These are phyloP conservation scores for Lithophane ornitopus DNA, from an alignment of 2,888 invertebrate species.

Conservation along the genomic window DNA sequence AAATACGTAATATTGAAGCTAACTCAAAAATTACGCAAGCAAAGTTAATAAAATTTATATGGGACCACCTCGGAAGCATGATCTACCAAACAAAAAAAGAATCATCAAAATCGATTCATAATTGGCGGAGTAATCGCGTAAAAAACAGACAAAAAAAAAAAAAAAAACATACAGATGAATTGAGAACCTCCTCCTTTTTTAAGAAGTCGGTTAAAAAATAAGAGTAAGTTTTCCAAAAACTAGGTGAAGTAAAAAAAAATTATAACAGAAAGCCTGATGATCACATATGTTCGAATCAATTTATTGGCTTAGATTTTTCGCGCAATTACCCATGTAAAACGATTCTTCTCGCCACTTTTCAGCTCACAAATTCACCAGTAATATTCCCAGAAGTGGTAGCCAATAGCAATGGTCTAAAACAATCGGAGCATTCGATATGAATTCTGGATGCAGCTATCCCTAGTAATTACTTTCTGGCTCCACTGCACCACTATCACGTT, in stretches of 20 bases:
- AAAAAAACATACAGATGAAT: no score
- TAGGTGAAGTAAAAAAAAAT: background rate
- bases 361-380: constrained; percentile 20
- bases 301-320: background rate
- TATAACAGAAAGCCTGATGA: background rate
- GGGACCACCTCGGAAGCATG: no score
- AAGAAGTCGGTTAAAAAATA: no score
- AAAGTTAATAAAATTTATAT: no score
- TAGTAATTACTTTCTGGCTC: constrained; percentile 61
- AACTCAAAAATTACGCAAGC: no score
- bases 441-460: constrained; percentile 55
- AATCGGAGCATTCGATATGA: constrained; percentile 60
- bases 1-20: no score
- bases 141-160: no score
- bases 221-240: background rate
- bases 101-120: no score
- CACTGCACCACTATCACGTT: constrained; percentile 28
- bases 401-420: constrained; percentile 56
- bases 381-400: constrained; percentile 20
- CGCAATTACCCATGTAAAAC: background rate
- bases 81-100: no score
- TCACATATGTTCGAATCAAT: background rate
- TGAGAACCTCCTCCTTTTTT: no score
- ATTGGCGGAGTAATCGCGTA: no score
- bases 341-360: background rate